Conservation (phyloP, 2,797 vertebrate genomes). For the Chanos chanos region DNA sequence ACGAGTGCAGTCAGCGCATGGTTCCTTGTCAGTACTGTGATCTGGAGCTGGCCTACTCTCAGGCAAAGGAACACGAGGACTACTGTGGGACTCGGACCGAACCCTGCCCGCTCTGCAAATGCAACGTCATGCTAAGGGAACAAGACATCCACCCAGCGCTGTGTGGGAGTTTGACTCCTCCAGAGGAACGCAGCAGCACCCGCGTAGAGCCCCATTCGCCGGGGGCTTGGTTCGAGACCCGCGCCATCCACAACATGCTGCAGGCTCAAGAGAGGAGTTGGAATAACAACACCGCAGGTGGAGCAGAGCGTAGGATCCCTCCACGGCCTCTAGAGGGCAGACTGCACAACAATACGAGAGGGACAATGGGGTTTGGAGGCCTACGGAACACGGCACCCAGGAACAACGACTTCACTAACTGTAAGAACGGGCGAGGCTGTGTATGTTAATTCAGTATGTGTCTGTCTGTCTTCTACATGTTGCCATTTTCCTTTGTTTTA, state of each 20-base stretch:
- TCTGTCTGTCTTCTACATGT: background rate
- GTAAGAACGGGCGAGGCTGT: slow-evolving; percentile 54
- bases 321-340: slow-evolving; percentile 57
- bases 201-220: slow-evolving; percentile 53
- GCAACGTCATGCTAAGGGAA: slow-evolving; percentile 84
- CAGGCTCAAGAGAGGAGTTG: slow-evolving; percentile 63
- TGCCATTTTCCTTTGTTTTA: background rate
- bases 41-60: slow-evolving; percentile 81
- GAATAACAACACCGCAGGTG: slow-evolving; percentile 60
- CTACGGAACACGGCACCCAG: slow-evolving; percentile 58
- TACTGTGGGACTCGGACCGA: slow-evolving; percentile 94
- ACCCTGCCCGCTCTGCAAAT: slow-evolving; percentile 78
- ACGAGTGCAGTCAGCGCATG: slow-evolving; percentile 81
- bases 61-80: slow-evolving; percentile 86
- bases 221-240: slow-evolving; percentile 65
- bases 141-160: slow-evolving; percentile 76
- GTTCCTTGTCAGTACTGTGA: slow-evolving; percentile 87
- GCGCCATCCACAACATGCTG: slow-evolving; percentile 61
- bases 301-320: slow-evolving; percentile 54
- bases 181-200: slow-evolving; percentile 63
- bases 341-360: slow-evolving; percentile 55
- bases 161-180: slow-evolving; percentile 71
- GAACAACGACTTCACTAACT: slow-evolving; percentile 61
- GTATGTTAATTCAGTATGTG: background rate
- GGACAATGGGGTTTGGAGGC: slow-evolving; percentile 42